These are phyloP conservation scores for Ditula angustiorana DNA, from an alignment of 2,888 invertebrate genomes.

Conservation along the genomic window DNA sequence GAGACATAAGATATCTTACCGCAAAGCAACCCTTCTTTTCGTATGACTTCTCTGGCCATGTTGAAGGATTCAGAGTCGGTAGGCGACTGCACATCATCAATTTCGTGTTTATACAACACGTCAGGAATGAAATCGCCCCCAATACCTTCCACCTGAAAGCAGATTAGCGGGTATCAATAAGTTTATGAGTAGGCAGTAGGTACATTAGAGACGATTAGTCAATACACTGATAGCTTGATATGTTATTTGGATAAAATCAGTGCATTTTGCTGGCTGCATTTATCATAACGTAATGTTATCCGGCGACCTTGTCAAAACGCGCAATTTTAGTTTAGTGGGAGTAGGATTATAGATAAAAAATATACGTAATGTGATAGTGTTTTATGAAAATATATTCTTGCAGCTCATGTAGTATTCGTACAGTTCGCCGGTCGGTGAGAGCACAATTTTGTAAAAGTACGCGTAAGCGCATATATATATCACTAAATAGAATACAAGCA, in stretches of 20 bases:
- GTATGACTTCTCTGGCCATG: conserved; percentile 93
- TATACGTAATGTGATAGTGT: not conserved
- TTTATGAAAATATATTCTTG: no score
- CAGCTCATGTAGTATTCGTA: not conserved
- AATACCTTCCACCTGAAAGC: conserved; percentile 87
- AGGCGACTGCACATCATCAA: conserved; percentile 93
- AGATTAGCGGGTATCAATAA: not conserved
- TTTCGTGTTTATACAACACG: conserved; percentile 90
- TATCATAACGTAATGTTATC: not conserved
- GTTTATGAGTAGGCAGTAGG: not conserved
- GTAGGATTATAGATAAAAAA: not conserved
- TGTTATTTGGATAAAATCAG: not conserved
- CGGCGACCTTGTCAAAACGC: not conserved
- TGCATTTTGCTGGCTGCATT: not conserved
- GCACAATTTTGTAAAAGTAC: no score
- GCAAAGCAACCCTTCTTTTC: conserved; percentile 95
- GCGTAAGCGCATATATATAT: no score
- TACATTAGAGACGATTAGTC: not conserved
- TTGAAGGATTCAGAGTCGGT: conserved; percentile 91
- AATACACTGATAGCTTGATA: not conserved
- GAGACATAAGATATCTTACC: conserved; percentile 80
- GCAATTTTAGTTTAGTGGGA: not conserved
- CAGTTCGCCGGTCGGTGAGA: no score
- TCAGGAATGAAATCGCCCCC: conserved; percentile 98
- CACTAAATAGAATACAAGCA: no score